A percentile compares a stretch with the other conserved stretches of the same genome.
phyloP scores from a whole-genome alignment of 2,113 vertebrate species.

The Murina feae region DNA sequence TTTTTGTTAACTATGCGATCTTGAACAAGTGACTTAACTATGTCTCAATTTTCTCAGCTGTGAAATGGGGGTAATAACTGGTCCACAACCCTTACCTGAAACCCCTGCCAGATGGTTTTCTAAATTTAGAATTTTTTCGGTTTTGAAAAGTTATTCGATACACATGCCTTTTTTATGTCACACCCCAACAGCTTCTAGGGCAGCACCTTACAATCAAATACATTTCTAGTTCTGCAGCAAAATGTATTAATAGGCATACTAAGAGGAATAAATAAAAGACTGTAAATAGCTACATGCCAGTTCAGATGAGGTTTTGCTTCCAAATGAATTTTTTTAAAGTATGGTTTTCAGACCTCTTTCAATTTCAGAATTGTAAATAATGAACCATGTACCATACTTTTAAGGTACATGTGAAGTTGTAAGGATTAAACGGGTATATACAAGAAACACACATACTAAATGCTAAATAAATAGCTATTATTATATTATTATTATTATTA shows the following conservation, averaged over 20 bases:
- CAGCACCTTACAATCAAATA: not conserved
- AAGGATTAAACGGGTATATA: not conserved
- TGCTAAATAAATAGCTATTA: not conserved
- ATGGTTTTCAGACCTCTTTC: not conserved
- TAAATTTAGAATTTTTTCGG: not conserved
- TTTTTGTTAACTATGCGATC: not conserved
- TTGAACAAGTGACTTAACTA: conserved; percentile 9
- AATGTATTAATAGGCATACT: not conserved
- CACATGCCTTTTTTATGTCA: not conserved
- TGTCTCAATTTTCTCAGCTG: not conserved
- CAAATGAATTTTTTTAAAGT: not conserved
- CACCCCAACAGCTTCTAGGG: not conserved
- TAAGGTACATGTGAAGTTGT: not conserved
- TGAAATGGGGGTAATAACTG: not conserved
- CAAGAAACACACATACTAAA: not conserved
- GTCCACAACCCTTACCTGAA: not conserved
- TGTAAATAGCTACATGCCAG: not conserved
- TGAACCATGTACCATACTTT: not conserved
- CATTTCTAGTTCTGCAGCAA: not conserved
- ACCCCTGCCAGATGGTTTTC: not conserved
- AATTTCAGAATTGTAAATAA: conserved; percentile 21
- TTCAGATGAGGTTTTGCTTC: not conserved
- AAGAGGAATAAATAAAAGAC: not conserved
- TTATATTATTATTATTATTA: not conserved
- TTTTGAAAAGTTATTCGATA: conserved; percentile 15